A percentile compares a stretch with the other conserved stretches of the same genome.
Conservation (phyloP, 2,888 invertebrate species). For the Leucophora obtusa region DNA sequence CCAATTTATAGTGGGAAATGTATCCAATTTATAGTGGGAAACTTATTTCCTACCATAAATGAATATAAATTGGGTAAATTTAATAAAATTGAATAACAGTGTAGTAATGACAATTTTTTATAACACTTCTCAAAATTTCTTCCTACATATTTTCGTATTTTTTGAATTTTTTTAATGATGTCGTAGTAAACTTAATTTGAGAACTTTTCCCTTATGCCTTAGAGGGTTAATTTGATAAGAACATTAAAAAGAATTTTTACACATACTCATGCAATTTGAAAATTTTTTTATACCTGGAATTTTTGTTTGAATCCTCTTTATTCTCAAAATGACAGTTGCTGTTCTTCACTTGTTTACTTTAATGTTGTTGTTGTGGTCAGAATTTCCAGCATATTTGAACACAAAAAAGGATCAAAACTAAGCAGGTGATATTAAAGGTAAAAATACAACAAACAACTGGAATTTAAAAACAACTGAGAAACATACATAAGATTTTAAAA, state of each 20-base stretch:
- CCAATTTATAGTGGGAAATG: too few species aligned
- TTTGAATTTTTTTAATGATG: too few species aligned
- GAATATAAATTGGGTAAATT: too few species aligned
- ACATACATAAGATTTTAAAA: constrained; percentile 18
- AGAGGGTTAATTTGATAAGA: neutral
- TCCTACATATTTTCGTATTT: too few species aligned
- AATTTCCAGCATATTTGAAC: constrained; percentile 19
- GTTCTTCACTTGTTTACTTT: constrained; percentile 58
- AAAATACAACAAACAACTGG: neutral
- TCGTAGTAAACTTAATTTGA: too few species aligned
- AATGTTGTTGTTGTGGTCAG: constrained; percentile 20
- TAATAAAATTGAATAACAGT: too few species aligned
- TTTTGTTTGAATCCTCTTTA: constrained; percentile 27
- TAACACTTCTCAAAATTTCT: too few species aligned
- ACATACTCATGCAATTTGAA: neutral
- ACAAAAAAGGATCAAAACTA: constrained; percentile 40
- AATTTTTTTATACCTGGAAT: constrained; percentile 28
- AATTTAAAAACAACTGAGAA: neutral
- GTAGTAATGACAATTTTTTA: too few species aligned
- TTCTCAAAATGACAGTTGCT: constrained; percentile 42
- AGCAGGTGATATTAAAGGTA: constrained; percentile 50
- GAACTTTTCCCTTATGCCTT: too few species aligned
- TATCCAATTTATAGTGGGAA: too few species aligned
- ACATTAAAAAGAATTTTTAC: neutral
- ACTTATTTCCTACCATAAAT: too few species aligned